phyloP scores from a whole-genome alignment of 2,113 vertebrate species.

The Odontesthes bonariensis region DNA sequence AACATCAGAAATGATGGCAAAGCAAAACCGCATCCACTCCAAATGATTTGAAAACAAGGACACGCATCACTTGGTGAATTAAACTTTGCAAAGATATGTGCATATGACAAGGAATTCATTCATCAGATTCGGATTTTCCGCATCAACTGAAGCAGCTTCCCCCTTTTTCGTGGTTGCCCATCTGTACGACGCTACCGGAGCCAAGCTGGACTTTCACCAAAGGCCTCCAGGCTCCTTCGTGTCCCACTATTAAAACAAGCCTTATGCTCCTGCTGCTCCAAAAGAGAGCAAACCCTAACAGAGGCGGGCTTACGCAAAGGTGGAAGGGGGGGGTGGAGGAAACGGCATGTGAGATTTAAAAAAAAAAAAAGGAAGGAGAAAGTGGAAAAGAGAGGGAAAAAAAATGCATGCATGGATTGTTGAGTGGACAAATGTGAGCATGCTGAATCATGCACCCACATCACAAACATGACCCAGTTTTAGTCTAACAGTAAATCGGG shows the following conservation, averaged over 20 bases:
- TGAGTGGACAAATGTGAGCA: constrained; percentile 59
- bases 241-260: constrained; percentile 55
- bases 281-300: constrained; percentile 25
- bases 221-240: constrained; percentile 53
- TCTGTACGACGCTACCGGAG: constrained; percentile 51
- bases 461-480: constrained; percentile 71
- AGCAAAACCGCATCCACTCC: too few species aligned
- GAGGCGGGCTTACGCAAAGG: constrained; percentile 1
- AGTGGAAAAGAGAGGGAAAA: not conserved
- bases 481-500: constrained; percentile 43
- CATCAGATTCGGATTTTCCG: not conserved
- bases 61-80: not conserved
- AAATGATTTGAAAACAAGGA: too few species aligned
- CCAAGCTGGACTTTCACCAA: constrained; percentile 56
- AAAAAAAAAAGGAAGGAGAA: not conserved
- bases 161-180: constrained; percentile 1
- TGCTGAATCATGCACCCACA: constrained; percentile 63
- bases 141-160: constrained; percentile 7
- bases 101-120: not conserved
- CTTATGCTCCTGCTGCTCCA: constrained; percentile 41
- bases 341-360: not conserved
- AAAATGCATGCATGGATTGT: constrained; percentile 52
- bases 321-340: not conserved
- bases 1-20: not conserved
- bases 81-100: not conserved